phyloP scores from a whole-genome alignment of 1,140 invertebrate species.

The Medauroidea extradentata region DNA sequence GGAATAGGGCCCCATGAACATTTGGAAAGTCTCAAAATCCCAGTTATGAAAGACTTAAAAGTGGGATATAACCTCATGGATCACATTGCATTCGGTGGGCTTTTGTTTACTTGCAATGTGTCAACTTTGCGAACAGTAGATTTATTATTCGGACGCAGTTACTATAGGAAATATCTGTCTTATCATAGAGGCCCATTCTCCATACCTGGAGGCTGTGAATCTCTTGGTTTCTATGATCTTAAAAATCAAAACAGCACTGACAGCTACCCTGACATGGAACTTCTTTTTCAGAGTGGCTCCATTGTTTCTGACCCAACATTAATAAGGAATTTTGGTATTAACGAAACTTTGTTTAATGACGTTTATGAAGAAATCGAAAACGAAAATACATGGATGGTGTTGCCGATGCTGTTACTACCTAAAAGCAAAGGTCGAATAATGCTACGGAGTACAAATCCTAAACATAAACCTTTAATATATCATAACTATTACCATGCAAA shows the following conservation, averaged over 20 bases:
- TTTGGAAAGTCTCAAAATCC: conserved; percentile 55
- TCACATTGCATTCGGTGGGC: conserved; percentile 64
- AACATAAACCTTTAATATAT: too few species aligned
- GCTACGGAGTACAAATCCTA: too few species aligned
- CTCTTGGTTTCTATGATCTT: conserved; percentile 67
- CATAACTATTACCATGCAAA: too few species aligned
- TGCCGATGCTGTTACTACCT: too few species aligned
- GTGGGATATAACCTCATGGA: too few species aligned
- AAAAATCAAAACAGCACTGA: conserved; percentile 56
- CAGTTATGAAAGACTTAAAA: too few species aligned
- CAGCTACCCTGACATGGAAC: conserved; percentile 69
- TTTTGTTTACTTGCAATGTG: conserved; percentile 60
- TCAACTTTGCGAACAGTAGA: conserved; percentile 28
- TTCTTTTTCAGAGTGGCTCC: conserved; percentile 58
- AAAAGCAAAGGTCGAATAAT: too few species aligned
- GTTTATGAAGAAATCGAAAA: conserved; percentile 15
- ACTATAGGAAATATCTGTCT: conserved; percentile 45
- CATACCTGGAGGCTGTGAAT: conserved; percentile 76
- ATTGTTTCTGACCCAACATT: conserved; percentile 48
- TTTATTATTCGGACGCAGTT: conserved; percentile 24
- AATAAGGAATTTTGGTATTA: conserved; percentile 8
- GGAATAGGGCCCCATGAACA: conserved; percentile 72
- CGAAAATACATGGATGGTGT: conserved; percentile 29
- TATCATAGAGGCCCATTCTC: conserved; percentile 65
- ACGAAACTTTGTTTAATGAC: conserved; percentile 16